Evolutionary conservation across 2,113 vertebrate species (phyloP).

Genomic region (Pelobates fuscus): DNA sequence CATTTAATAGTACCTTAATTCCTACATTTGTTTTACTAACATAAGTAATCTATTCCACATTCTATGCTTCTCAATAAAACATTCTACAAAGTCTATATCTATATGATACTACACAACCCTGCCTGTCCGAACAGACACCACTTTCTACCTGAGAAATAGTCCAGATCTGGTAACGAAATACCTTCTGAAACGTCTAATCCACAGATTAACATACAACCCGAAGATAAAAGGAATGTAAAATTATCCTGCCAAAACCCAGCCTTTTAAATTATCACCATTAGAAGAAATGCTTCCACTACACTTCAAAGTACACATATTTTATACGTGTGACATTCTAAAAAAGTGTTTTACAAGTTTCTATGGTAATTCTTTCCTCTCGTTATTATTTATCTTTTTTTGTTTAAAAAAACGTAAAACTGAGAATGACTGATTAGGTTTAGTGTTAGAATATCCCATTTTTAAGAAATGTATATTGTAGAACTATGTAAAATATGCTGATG

Average conservation of each 20-base stretch:
- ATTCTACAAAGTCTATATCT: too few species aligned
- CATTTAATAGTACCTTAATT: too few species aligned
- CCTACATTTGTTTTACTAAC: too few species aligned
- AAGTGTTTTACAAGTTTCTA: neutral
- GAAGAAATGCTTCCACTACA: conserved; percentile 5
- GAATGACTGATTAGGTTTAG: conserved; percentile 7
- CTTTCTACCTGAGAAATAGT: neutral
- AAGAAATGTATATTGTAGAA: neutral
- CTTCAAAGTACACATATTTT: conserved; percentile 14
- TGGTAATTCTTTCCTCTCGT: neutral
- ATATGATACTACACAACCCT: neutral
- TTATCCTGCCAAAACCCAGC: conserved; percentile 1
- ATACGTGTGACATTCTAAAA: neutral
- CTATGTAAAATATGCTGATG: too few species aligned
- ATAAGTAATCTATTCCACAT: too few species aligned
- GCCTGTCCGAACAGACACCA: neutral
- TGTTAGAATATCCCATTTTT: conserved; percentile 1
- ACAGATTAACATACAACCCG: neutral
- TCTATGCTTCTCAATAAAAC: too few species aligned
- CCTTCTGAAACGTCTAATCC: conserved; percentile 11
- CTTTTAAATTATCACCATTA: neutral
- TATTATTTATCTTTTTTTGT: neutral
- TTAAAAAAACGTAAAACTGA: neutral
- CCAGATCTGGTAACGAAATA: neutral
- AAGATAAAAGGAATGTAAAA: conserved; percentile 1